Evolutionary conservation across 2,113 vertebrate species (phyloP), one percentile per base, ranked within the genome.

Genomic region (Hippocampus barbouri): DNA sequence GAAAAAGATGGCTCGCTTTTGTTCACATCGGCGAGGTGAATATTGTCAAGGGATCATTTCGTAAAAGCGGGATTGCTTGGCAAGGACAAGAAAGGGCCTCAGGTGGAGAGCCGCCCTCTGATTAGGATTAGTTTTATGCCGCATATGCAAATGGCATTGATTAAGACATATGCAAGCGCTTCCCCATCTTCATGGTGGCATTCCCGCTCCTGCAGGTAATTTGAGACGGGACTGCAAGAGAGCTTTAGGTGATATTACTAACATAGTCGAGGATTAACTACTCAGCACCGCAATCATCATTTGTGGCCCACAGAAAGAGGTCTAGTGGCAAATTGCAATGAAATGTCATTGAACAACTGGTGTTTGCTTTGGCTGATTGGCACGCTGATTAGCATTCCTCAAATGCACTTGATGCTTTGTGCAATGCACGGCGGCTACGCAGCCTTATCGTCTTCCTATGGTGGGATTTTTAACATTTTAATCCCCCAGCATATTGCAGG

Each of bases 401-500:
- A 79, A 83, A 71, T 74, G 74, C 69, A 69, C 69, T 34, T 72
- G 69, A 74, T 76, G 71, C 63, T 53, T 70, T 79, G 76, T 21
- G 21, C 71, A 74, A 51, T 60, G 67, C 68, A 38, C 56, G 76
- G 79, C 34, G 34, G 34, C 76, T 82, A 70, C 66, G 54, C 60
- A 67, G 77, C 56, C 60, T 88, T 86, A 88, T 85, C 82, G 12
- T 71, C 76, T 80, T 72, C 70, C 70, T 75, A 77, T 85, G 71
- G 71, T 75, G 75, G 73, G 77, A 81, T 76, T 86, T 89, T 87
- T 86, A 87, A 85, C 67, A 72, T 87, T 72, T 86, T 88, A 90
- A 90, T 90, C 90, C 86, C 85, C 80, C 79, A 66, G 77, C 85
- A 90, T 89, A 90, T 86, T 89, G 89, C 66, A 69, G 86, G 75